Evolutionary conservation across 2,113 vertebrate species (phyloP), one percentile per base, ranked within the genome.

Genomic region (Ceyx melanurus): DNA sequence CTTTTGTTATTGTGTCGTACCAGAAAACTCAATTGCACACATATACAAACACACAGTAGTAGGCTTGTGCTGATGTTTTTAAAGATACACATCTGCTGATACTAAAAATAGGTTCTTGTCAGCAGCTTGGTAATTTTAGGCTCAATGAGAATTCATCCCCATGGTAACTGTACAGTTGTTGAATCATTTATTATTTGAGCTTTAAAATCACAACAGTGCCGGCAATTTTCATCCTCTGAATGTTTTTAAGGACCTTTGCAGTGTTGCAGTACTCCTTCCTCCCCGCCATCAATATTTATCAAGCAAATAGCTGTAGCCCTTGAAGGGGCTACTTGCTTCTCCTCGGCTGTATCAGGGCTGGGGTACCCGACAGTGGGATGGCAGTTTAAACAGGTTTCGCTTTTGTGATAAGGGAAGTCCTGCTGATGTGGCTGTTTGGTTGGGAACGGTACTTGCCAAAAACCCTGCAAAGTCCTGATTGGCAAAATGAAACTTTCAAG

Each of bases 121-220:
- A 96, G 94, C 95, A 93, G 92, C 89, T 95, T 93, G 95, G 92
- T 94, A 97, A 96, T 97, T 97, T 97, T 97, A 96, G 95, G 94
- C 95, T 97, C 97, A 95, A 95, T 96, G 94, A 97, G 95, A 94
- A 96, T 93, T 94, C 93, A 94, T 97, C 93, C 94, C 95, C 95
- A 97, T 97, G 95, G 95, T 95, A 96, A 97, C 97, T 90, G 92
- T 96, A 96, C 92, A 95, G 97, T 97, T 96, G 95, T 97, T 97
- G 96, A 95, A 96, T 96, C 96, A 95, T 97, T 97, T 97, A 96
- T 96, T 95, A 96, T 96, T 95, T 92, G 92, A 94, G 93, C 91
- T 95, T 93, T 73, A 64, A 93, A 95, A 94, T 91, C 91, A 95
- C 89, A 96, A 96, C 93, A 95, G 88, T 92, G 81, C 68, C 0